A percentile compares a stretch with the other conserved stretches of the same genome.
Evolutionary conservation across 2,797 vertebrate species (phyloP).

Genomic region (Xenentodon cancila): DNA sequence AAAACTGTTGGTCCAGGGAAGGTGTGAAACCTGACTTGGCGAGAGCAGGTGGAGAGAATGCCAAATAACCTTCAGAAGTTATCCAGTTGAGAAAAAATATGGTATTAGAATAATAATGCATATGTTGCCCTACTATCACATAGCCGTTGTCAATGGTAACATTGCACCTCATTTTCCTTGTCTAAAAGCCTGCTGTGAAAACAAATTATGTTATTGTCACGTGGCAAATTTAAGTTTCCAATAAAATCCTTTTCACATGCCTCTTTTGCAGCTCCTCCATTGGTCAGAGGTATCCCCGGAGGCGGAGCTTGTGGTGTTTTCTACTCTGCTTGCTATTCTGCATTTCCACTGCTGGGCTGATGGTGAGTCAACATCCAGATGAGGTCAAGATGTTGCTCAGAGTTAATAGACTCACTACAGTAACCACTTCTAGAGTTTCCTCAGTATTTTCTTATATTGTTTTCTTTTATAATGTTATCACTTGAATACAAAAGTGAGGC

Average conservation of each 20-base stretch:
- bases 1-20: too few relatives aligned
- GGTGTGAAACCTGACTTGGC: too few relatives aligned
- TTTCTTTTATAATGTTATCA: too few relatives aligned
- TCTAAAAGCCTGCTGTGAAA: conserved; percentile 1
- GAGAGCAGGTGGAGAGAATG: too few relatives aligned
- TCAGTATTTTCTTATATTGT: too few relatives aligned
- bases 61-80: too few relatives aligned
- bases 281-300: conserved; percentile 91
- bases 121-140: too few relatives aligned
- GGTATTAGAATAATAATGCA: too few relatives aligned
- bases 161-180: background rate
- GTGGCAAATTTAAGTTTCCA: background rate
- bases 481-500: too few relatives aligned
- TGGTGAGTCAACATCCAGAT: conserved; percentile 80
- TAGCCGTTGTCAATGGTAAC: conserved; percentile 1
- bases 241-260: background rate
- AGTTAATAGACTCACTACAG: background rate
- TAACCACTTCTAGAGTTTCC: too few relatives aligned
- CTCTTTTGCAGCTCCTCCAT: conserved; percentile 87
- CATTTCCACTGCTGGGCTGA: conserved; percentile 88
- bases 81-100: too few relatives aligned
- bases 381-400: background rate
- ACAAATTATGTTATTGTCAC: background rate
- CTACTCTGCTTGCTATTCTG: conserved; percentile 90
- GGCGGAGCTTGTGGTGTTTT: conserved; percentile 92